These are phyloP conservation scores for Lysandra bellargus DNA, from an alignment of 2,888 invertebrate genomes.

Conservation along the genomic window DNA sequence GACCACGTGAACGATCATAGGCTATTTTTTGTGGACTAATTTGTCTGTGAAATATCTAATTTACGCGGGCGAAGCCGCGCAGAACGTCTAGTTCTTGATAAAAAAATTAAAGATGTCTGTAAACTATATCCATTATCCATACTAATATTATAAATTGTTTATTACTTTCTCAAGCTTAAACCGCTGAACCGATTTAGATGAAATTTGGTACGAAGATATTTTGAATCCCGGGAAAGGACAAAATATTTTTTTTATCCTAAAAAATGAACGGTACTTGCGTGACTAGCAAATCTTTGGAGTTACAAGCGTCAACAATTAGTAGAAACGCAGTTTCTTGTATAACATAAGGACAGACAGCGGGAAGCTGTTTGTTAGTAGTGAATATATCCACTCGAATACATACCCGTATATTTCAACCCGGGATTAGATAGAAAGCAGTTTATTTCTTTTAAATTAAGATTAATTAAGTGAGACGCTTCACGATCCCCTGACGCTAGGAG, in stretches of 20 bases:
- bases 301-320: too few relatives aligned
- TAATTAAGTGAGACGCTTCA: neutral
- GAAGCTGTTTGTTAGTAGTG: neutral
- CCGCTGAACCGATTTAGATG: neutral
- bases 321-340: too few relatives aligned
- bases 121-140: too few relatives aligned
- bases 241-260: too few relatives aligned
- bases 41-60: too few relatives aligned
- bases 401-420: neutral
- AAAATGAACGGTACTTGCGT: too few relatives aligned
- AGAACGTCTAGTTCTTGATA: neutral
- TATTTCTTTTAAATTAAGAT: constrained; percentile 22
- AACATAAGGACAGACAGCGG: neutral
- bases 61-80: too few relatives aligned
- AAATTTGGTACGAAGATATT: neutral
- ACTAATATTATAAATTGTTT: neutral
- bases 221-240: too few relatives aligned
- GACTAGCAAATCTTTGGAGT: too few relatives aligned
- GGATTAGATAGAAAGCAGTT: neutral
- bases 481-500: neutral
- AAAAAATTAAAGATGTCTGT: too few relatives aligned
- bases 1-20: too few relatives aligned
- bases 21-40: too few relatives aligned
- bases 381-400: neutral
- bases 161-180: neutral